Percentiles rank a stretch among this genome's conserved stretches.
phyloP scores from a whole-genome alignment of 1,140 invertebrate genomes.

The Lanistes nyassanus region DNA sequence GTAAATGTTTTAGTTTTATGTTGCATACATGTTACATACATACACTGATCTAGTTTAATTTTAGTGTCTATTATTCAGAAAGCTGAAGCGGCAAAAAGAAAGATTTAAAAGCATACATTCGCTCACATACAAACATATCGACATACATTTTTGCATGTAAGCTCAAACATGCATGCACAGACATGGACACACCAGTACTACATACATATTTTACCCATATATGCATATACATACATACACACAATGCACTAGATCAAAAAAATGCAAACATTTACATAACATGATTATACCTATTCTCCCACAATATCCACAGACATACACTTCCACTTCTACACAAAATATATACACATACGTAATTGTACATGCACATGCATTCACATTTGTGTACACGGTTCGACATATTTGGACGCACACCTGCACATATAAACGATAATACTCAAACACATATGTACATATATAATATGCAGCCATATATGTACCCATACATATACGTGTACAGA shows the following conservation, averaged over 20 bases:
- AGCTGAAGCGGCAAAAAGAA: too few relatives aligned
- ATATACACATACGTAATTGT: not conserved
- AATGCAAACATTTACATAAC: too few relatives aligned
- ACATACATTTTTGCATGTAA: too few relatives aligned
- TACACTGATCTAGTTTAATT: too few relatives aligned
- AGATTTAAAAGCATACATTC: too few relatives aligned
- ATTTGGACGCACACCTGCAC: not conserved
- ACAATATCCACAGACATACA: too few relatives aligned
- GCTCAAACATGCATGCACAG: not conserved
- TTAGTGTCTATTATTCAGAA: too few relatives aligned
- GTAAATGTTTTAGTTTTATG: too few relatives aligned
- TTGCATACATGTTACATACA: too few relatives aligned
- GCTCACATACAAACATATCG: too few relatives aligned
- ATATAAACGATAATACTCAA: not conserved
- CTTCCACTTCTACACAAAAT: not conserved
- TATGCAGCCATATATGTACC: not conserved
- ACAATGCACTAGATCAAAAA: too few relatives aligned
- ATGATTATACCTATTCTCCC: too few relatives aligned
- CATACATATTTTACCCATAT: not conserved
- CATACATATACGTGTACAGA: not conserved
- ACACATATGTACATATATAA: conserved; percentile 1
- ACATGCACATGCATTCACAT: not conserved
- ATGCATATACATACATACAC: not conserved
- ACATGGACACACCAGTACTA: not conserved
- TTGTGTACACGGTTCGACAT: not conserved